A percentile compares a stretch with the other conserved stretches of the same genome.
phyloP scores from a whole-genome alignment of 2,888 invertebrate species.

The Periphyllus acericola region DNA sequence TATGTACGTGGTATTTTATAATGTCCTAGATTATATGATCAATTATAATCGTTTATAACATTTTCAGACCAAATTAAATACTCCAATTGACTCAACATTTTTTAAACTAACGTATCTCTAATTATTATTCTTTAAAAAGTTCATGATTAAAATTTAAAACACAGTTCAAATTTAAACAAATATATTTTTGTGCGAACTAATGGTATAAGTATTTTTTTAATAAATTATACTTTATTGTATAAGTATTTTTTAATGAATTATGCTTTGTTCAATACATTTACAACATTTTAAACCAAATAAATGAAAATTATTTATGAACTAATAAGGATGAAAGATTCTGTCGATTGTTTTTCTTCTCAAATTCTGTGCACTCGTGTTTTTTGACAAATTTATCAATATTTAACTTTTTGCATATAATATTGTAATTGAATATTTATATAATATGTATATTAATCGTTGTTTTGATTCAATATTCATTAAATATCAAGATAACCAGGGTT shows the following conservation, averaged over 20 bases:
- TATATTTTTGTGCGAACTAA: too few relatives aligned
- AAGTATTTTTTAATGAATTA: not conserved
- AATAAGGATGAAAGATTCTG: too few relatives aligned
- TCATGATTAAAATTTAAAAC: not conserved
- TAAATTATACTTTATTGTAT: too few relatives aligned
- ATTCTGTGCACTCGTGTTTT: not conserved
- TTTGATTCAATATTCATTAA: too few relatives aligned
- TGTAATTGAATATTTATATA: not conserved
- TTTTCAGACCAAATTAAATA: not conserved
- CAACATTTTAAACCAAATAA: too few relatives aligned
- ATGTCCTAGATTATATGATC: not conserved
- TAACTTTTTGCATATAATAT: not conserved
- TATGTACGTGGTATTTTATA: not conserved
- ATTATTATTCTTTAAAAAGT: not conserved
- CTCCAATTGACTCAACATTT: not conserved
- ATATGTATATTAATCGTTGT: too few relatives aligned
- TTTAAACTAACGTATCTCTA: not conserved
- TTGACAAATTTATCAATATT: not conserved
- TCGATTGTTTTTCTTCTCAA: too few relatives aligned
- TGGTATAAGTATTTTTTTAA: not conserved
- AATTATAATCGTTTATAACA: not conserved
- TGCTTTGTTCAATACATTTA: not conserved
- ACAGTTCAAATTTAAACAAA: too few relatives aligned
- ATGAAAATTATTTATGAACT: too few relatives aligned
- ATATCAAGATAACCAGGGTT: too few relatives aligned